Evolutionary conservation across 2,797 vertebrate genomes (phyloP), one percentile per base, ranked within the genome.

Genomic region (Pangasius sanitwongsei): DNA sequence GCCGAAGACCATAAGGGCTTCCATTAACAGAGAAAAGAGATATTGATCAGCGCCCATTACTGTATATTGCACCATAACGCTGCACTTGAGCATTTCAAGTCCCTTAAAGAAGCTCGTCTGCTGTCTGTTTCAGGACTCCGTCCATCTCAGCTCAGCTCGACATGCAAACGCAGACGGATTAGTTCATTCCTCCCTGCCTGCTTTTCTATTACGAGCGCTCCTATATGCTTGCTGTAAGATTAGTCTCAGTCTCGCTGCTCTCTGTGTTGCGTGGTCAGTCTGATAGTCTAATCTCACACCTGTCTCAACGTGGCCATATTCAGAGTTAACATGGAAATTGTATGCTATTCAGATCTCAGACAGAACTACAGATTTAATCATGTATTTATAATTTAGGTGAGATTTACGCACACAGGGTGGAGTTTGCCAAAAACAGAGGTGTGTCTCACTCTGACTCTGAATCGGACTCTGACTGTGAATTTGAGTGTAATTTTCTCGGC

Each of bases 241-340:
- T 92, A 87, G 89, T 88, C 91, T 89, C 74, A 67, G 81, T 92
- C 89, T 92, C 90, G 53, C 90, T 41, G 78, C 74, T 83, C 80
- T 87, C 85, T 89, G 84, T 57, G 63, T 83, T 90, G 90, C 87
- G 72, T 50, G 48, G 6, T 85, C 34, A 67, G 87, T 61, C 89
- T 92, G 61, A n/a, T 44, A 0, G 61, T 91, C 91, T 92, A 92
- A 93, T 93, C 92, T 93, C 87, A 86, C 87, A 86, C 87, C 80
- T 90, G 92, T 88, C 88, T 85, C 34, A 69, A 88, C 89, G 86
- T 92, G 89, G 87, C 90, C 88, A 53, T 87, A 91, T 89, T 83
- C 88, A 50, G 50, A 18, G 50, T 55, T 55, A 55, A 34, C 34
- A 34, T 20, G 16, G 8, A 34, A 57, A 34, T 9, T 20, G 8